phyloP scores from a whole-genome alignment of 2,888 invertebrate species.

The Pelosia muscerda region DNA sequence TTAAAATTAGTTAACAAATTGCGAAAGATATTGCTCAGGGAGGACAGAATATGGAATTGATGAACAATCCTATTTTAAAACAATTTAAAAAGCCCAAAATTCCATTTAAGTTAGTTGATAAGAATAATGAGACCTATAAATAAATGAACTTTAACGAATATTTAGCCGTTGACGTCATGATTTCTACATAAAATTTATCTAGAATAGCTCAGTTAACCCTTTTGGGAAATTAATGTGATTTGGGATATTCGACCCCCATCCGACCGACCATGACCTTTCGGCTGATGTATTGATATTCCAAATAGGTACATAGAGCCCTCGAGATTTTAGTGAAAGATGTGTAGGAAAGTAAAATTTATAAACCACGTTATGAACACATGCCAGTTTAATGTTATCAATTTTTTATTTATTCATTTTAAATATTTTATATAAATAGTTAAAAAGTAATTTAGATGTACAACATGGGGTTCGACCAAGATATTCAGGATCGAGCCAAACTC shows the following conservation, averaged over 20 bases:
- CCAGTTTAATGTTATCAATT: background rate
- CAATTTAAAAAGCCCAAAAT: too few species aligned
- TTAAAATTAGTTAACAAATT: too few species aligned
- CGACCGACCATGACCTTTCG: conserved; percentile 41
- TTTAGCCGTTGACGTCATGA: conserved; percentile 26
- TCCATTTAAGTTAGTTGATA: too few species aligned
- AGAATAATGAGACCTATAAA: conserved; percentile 23
- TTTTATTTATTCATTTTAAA: background rate
- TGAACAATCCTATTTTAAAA: too few species aligned
- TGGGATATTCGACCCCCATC: conserved; percentile 27
- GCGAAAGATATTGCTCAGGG: too few species aligned
- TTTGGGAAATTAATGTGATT: conserved; percentile 47
- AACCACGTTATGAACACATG: background rate
- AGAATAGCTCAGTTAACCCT: conserved; percentile 27
- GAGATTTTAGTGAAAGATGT: background rate
- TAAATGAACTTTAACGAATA: conserved; percentile 24
- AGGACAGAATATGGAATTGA: too few species aligned
- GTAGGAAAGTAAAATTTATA: background rate
- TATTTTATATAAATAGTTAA: background rate
- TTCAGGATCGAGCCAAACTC: too few species aligned
- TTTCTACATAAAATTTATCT: conserved; percentile 23
- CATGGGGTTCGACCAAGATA: too few species aligned
- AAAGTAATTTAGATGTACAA: background rate
- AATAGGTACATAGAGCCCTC: background rate
- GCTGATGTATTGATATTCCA: conserved; percentile 37